phyloP scores from a whole-genome alignment of 1,140 invertebrate species.

The Himalopsyche phryganea region DNA sequence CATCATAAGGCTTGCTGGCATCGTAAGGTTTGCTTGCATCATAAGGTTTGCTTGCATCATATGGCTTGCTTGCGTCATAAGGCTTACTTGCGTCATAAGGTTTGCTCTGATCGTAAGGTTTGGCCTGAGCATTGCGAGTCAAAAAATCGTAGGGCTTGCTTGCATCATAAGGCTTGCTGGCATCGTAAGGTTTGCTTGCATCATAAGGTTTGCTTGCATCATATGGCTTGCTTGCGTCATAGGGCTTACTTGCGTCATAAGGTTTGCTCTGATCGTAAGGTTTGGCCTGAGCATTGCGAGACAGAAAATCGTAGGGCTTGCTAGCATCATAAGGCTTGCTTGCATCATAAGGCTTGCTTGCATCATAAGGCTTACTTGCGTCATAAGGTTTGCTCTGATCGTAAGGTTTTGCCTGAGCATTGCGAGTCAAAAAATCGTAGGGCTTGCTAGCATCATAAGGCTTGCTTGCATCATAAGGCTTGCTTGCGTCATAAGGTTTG shows the following conservation, averaged over 20 bases:
- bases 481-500: slow-evolving; percentile 1
- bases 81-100: slow-evolving; percentile 4
- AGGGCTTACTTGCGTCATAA: slow-evolving; percentile 4
- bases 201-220: slow-evolving; percentile 16
- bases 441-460: slow-evolving; percentile 16
- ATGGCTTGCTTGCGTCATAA: slow-evolving; percentile 1
- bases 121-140: background rate
- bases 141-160: slow-evolving; percentile 7
- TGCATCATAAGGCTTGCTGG: slow-evolving; percentile 14
- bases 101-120: background rate
- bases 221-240: slow-evolving; percentile 2
- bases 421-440: background rate
- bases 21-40: slow-evolving; percentile 13
- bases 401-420: background rate
- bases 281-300: background rate
- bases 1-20: slow-evolving; percentile 13
- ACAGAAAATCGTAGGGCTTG: slow-evolving; percentile 5
- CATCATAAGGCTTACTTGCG: slow-evolving; percentile 5
- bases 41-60: slow-evolving; percentile 13
- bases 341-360: slow-evolving; percentile 6
- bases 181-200: slow-evolving; percentile 9
- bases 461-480: slow-evolving; percentile 9
- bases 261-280: background rate
- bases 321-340: slow-evolving; percentile 15
- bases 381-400: background rate